Percentiles rank a stretch among this genome's conserved stretches.
phyloP scores from a whole-genome alignment of 2,888 invertebrate species.

The Electrophaes corylata region DNA sequence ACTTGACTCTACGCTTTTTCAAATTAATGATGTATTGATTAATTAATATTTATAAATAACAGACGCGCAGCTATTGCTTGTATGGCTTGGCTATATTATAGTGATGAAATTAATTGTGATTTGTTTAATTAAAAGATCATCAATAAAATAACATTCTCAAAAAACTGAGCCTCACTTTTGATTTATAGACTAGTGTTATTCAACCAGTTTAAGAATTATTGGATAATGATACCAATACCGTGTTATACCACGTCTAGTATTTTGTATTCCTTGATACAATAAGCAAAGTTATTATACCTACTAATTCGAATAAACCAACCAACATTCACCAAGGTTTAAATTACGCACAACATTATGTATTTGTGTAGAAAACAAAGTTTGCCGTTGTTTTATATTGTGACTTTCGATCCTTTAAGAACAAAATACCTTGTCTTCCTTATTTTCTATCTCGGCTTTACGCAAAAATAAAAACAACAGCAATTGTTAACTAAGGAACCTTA shows the following conservation, averaged over 20 bases:
- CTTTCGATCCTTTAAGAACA: conserved; percentile 18
- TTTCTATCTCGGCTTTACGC: conserved; percentile 1
- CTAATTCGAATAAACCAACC: conserved; percentile 27
- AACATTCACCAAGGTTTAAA: conserved; percentile 16
- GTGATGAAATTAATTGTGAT: too few species aligned
- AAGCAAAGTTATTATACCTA: conserved; percentile 7
- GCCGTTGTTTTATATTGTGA: conserved; percentile 14
- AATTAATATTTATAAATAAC: too few species aligned
- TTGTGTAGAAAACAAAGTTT: conserved; percentile 5
- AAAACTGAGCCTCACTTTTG: too few species aligned
- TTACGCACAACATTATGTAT: conserved; percentile 7
- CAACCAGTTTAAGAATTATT: not conserved
- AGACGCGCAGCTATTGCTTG: too few species aligned
- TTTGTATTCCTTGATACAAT: conserved; percentile 2
- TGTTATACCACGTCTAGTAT: not conserved
- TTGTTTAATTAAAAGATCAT: too few species aligned
- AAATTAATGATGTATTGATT: too few species aligned
- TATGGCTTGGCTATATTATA: too few species aligned
- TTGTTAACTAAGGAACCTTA: conserved; percentile 1
- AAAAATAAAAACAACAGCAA: conserved; percentile 4
- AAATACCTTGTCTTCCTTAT: conserved; percentile 20
- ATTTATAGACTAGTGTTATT: too few species aligned
- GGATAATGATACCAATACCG: not conserved
- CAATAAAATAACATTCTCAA: too few species aligned
- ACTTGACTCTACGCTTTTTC: too few species aligned